Evolutionary conservation across 1,140 invertebrate species (phyloP).

Genomic region (Diabrotica virgifera): DNA sequence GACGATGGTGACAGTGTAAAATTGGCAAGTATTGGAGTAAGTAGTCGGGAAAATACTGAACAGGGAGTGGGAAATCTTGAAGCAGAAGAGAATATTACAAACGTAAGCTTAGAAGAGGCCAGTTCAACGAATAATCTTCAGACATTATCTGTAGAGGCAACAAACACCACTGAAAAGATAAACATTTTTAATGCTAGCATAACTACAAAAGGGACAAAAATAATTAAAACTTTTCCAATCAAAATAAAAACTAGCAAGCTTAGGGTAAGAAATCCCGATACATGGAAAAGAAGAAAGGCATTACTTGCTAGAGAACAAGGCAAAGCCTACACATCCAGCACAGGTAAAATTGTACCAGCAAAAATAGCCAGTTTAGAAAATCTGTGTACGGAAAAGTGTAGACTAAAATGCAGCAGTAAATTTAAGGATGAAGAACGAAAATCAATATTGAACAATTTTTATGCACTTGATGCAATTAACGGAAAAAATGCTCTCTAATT

Average conservation of each 20-base stretch:
- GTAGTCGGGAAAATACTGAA: background rate
- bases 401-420: background rate
- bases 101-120: background rate
- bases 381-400: conserved; percentile 4
- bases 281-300: conserved; percentile 5
- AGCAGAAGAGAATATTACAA: background rate
- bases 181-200: background rate
- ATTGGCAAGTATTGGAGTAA: background rate
- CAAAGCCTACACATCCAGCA: background rate
- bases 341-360: conserved; percentile 1
- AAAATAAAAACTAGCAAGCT: conserved; percentile 2
- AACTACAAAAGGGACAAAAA: background rate
- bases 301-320: background rate
- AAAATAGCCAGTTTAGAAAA: background rate
- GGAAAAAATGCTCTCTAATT: conserved; percentile 47
- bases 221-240: no score
- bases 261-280: background rate
- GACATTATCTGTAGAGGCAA: background rate
- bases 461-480: conserved; percentile 39
- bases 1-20: no score
- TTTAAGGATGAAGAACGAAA: conserved; percentile 5
- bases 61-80: no score
- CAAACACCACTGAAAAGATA: background rate
- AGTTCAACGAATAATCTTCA: background rate
- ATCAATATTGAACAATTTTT: background rate